Percentiles rank a stretch among this genome's conserved stretches.
These are phyloP conservation scores for Drosophila kanekoi DNA, from an alignment of 2,888 invertebrate genomes.

Conservation along the genomic window DNA sequence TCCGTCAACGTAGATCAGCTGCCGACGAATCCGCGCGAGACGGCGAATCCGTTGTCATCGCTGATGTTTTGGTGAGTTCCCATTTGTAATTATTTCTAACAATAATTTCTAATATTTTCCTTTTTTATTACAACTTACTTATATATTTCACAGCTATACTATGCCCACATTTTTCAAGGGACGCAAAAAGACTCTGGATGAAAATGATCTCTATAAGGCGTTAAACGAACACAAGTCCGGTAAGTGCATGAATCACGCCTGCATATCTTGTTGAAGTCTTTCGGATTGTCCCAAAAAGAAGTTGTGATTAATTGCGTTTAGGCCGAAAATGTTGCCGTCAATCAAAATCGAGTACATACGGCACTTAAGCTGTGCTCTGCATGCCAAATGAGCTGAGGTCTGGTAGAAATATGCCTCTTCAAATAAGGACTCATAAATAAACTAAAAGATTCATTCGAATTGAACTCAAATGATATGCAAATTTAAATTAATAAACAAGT, in stretches of 20 bases:
- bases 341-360: neutral
- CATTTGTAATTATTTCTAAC: neutral
- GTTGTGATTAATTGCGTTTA: too few species aligned
- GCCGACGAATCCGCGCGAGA: conserved; percentile 87
- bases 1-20: conserved; percentile 84
- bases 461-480: neutral
- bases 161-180: conserved; percentile 91
- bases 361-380: conserved; percentile 9
- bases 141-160: conserved; percentile 89
- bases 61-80: conserved; percentile 87
- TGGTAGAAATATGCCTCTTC: too few species aligned
- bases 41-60: conserved; percentile 87
- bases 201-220: conserved; percentile 91
- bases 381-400: conserved; percentile 20
- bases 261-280: neutral
- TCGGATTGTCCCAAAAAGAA: too few species aligned
- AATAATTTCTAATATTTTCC: neutral
- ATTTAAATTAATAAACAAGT: neutral
- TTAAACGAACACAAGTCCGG: conserved; percentile 89
- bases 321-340: neutral
- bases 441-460: neutral
- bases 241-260: conserved; percentile 56
- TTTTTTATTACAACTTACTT: too few species aligned
- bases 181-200: conserved; percentile 89
- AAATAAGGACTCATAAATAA: too few species aligned